A percentile compares a stretch with the other conserved stretches of the same genome.
These are phyloP conservation scores for Anabacerthia variegaticeps DNA, from an alignment of 2,797 vertebrate species.

Conservation along the genomic window DNA sequence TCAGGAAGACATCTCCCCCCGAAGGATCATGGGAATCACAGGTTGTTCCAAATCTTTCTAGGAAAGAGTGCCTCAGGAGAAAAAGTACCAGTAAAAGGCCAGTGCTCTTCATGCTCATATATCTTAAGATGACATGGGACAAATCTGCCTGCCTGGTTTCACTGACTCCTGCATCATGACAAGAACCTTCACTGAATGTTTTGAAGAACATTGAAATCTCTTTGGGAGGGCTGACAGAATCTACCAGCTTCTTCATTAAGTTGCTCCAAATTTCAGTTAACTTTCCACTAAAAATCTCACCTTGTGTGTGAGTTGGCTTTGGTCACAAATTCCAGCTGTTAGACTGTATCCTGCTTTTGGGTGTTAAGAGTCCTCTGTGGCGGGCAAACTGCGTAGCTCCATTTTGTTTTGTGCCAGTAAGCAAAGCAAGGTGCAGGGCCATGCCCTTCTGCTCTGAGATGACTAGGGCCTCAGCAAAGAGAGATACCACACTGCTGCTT, in stretches of 20 bases:
- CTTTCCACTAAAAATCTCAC: neutral
- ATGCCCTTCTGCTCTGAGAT: neutral
- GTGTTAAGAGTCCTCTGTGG: neutral
- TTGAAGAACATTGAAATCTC: neutral
- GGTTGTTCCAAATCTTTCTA: constrained; percentile 49
- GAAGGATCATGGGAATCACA: neutral
- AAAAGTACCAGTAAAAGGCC: neutral
- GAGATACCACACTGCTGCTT: fast-evolving
- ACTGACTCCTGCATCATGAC: neutral
- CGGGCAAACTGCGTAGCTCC: neutral
- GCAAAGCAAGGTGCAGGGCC: neutral
- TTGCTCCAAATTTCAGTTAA: neutral
- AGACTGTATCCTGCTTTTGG: neutral
- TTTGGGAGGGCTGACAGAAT: neutral
- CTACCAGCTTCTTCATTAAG: neutral
- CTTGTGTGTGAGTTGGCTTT: neutral
- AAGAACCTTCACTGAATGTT: neutral
- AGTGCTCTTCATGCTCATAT: neutral
- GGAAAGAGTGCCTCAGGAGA: constrained; percentile 7
- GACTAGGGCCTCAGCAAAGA: neutral
- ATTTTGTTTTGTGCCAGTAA: neutral
- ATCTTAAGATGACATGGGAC: neutral
- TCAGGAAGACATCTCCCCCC: neutral
- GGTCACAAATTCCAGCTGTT: neutral
- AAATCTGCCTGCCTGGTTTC: neutral